These are phyloP conservation scores for Pseudomugil gertrudae DNA, from an alignment of 2,797 vertebrate genomes.

Conservation along the genomic window DNA sequence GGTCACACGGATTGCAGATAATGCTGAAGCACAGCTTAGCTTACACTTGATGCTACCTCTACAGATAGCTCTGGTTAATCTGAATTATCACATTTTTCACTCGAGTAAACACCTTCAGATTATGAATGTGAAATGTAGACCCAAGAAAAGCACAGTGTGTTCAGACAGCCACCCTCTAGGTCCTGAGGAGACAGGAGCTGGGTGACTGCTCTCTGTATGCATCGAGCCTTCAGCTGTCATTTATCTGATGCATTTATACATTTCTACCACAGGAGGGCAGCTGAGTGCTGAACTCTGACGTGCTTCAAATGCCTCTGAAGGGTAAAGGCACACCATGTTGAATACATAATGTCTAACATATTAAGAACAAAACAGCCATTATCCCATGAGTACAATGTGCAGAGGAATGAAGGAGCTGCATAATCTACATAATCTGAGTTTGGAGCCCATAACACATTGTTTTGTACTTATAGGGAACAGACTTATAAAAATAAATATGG, in stretches of 20 bases:
- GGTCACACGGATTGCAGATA: constrained; percentile 6
- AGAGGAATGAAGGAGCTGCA: background rate
- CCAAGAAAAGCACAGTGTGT: constrained; percentile 32
- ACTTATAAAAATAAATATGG: constrained; percentile 1
- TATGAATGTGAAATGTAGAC: constrained; percentile 15
- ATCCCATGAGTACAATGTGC: background rate
- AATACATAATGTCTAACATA: background rate
- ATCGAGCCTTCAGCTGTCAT: constrained; percentile 36
- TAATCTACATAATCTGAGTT: background rate
- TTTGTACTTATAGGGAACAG: background rate
- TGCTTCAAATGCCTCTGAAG: background rate
- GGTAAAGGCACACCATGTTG: background rate
- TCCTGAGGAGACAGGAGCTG: constrained; percentile 52
- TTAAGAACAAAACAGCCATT: background rate
- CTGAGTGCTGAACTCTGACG: constrained; percentile 20
- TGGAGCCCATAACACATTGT: background rate
- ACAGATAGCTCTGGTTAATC: constrained; percentile 34
- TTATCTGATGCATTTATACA: constrained; percentile 35
- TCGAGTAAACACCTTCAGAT: background rate
- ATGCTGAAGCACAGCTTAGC: constrained; percentile 17
- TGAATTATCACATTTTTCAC: constrained; percentile 8
- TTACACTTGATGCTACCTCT: background rate
- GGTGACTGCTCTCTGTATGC: constrained; percentile 44
- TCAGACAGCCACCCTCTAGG: constrained; percentile 26
- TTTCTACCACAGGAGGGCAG: constrained; percentile 70